Percentiles rank a stretch among this genome's conserved stretches.
phyloP scores from a whole-genome alignment of 2,888 invertebrate species.

The Aradus depressus region DNA sequence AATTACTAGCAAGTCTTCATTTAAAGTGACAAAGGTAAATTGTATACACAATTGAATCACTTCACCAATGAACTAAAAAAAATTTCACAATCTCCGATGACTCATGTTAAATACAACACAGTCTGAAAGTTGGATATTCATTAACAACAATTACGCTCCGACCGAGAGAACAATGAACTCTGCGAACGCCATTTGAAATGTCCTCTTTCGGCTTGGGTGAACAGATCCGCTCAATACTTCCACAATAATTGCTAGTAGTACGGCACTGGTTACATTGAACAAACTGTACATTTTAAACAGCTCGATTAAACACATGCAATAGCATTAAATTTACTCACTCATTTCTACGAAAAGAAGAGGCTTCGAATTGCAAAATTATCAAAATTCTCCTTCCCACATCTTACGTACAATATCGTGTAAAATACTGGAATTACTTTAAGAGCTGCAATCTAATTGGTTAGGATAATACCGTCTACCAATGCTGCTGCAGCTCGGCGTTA shows the following conservation, averaged over 20 bases:
- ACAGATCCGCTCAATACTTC: constrained; percentile 37
- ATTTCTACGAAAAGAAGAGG: constrained; percentile 30
- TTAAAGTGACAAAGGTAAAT: constrained; percentile 17
- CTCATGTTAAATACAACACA: constrained; percentile 3
- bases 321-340: constrained; percentile 31
- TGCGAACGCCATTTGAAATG: constrained; percentile 45
- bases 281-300: constrained; percentile 7
- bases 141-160: constrained; percentile 30
- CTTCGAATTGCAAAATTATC: constrained; percentile 32
- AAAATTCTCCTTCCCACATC: constrained; percentile 33
- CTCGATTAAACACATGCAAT: constrained; percentile 22
- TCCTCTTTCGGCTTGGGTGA: constrained; percentile 41
- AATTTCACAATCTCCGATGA: background rate
- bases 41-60: constrained; percentile 2
- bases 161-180: constrained; percentile 44
- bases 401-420: constrained; percentile 33
- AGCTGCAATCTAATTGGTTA: constrained; percentile 42
- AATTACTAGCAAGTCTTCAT: constrained; percentile 28
- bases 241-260: constrained; percentile 22
- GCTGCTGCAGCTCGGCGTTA: constrained; percentile 39
- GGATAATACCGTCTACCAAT: constrained; percentile 38
- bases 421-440: constrained; percentile 32
- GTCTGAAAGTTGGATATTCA: constrained; percentile 16
- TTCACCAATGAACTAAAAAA: constrained; percentile 8
- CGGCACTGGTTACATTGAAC: constrained; percentile 8